These are phyloP conservation scores for Hypsibius dujardini DNA, from an alignment of 1,140 invertebrate genomes.

Conservation along the genomic window DNA sequence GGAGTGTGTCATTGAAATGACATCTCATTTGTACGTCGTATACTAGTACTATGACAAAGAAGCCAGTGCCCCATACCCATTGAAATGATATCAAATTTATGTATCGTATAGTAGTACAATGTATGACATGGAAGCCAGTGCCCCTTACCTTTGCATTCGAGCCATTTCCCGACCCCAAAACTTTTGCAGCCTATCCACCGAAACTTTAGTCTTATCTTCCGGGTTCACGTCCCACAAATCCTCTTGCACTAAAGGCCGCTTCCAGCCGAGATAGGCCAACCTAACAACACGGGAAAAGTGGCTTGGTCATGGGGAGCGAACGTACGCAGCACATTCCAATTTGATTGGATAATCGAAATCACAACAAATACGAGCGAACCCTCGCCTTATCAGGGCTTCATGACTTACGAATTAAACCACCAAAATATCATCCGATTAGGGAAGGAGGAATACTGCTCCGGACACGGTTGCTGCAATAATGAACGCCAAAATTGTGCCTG, in stretches of 20 bases:
- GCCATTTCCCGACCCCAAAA: neutral
- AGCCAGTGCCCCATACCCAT: too few relatives aligned
- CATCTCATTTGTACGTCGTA: too few relatives aligned
- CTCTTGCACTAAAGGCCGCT: neutral
- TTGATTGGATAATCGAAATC: neutral
- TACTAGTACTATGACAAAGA: too few relatives aligned
- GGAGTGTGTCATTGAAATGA: too few relatives aligned
- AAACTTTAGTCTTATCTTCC: neutral
- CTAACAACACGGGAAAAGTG: neutral
- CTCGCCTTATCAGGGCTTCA: neutral
- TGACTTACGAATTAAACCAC: constrained; percentile 10
- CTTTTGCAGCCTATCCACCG: neutral
- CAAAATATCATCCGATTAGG: neutral
- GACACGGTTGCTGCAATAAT: neutral
- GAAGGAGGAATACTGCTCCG: neutral
- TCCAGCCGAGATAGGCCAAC: neutral
- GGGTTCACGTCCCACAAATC: constrained; percentile 13
- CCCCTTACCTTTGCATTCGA: neutral
- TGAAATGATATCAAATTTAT: too few relatives aligned
- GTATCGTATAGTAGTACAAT: too few relatives aligned
- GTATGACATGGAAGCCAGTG: too few relatives aligned
- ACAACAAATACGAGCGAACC: neutral
- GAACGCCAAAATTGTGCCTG: neutral
- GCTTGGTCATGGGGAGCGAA: neutral
- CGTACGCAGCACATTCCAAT: neutral